Evolutionary conservation across 2,888 invertebrate species (phyloP), one percentile per base, ranked within the genome.

Genomic region (Biston betularia): DNA sequence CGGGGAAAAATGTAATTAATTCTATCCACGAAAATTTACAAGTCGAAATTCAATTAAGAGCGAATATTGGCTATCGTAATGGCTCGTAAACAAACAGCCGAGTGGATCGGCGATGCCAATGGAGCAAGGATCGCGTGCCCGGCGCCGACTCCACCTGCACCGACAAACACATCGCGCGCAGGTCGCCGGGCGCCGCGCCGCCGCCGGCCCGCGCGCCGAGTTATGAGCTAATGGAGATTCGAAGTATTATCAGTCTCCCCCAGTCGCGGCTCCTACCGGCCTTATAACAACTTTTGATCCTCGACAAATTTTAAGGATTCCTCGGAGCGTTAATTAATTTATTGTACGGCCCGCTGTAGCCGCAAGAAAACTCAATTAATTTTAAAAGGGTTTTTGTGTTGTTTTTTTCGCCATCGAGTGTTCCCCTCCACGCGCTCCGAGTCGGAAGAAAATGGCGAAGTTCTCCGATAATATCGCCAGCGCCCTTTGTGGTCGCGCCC

Each of bases 381-480:
- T 92, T 92, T 93, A 91, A 93, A 93, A 93, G 93, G 93, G 93
- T 92, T 93, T 92, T 93, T 92, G 89, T 93, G 92, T 93, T 92
- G 88, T 90, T 91, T 92, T 92, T 90, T 86, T 83, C 81, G 78
- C 85, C 83, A 89, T 88, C 87, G 84, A 84, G 83, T 79, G 65
- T 65, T 69, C 72, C 68, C 70, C 65, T 65, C 68, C 71, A 65
- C 70, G 78, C 79, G 82, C 84, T 81, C 79, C 78, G 79, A 75
- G 78, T 77, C 77, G 76, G 82, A 87, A 84, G 84, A 86, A 88
- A 88, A 86, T 86, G 84, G 84, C 82, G 80, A 85, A 85, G 69
- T 79, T 87, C 83, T 82, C 82, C 86, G 79, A 89, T 89, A 87
- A 86, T 86, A 87, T 86, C 84, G 84, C 75, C 77, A 69, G 71